phyloP scores from a whole-genome alignment of 2,113 vertebrate species.

The Trematocara unimaculatum region DNA sequence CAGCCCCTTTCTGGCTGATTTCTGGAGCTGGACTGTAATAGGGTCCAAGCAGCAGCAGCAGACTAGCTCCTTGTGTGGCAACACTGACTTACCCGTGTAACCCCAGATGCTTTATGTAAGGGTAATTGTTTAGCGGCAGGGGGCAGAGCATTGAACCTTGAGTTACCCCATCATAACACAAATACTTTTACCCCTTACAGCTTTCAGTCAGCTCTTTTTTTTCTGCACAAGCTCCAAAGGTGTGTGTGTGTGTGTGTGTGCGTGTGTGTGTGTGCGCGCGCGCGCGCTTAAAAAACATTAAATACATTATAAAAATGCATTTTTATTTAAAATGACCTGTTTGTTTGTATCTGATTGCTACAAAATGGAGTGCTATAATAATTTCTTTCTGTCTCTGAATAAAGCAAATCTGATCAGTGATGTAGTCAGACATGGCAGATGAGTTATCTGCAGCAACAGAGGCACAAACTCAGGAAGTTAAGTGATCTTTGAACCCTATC shows the following conservation, averaged over 20 bases:
- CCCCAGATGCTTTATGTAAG: conserved; percentile 28
- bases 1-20: not conserved
- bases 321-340: not conserved
- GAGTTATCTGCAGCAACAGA: not conserved
- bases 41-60: not conserved
- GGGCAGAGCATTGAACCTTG: conserved; percentile 45
- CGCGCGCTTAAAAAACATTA: not conserved
- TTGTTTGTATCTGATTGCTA: not conserved
- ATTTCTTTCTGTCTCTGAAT: not conserved
- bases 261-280: not conserved
- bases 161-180: conserved; percentile 49
- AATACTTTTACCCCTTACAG: conserved; percentile 24
- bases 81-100: conserved; percentile 8
- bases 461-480: conserved; percentile 36
- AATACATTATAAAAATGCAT: not conserved
- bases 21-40: not conserved
- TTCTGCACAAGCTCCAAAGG: not conserved
- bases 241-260: not conserved
- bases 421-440: not conserved
- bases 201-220: not conserved
- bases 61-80: conserved; percentile 32
- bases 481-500: not conserved
- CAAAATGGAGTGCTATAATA: not conserved
- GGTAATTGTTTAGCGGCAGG: conserved; percentile 49
- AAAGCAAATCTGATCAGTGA: not conserved